A percentile compares a stretch with the other conserved stretches of the same genome.
Evolutionary conservation across 2,113 vertebrate genomes (phyloP).

Genomic region (Puffinus mauretanicus): DNA sequence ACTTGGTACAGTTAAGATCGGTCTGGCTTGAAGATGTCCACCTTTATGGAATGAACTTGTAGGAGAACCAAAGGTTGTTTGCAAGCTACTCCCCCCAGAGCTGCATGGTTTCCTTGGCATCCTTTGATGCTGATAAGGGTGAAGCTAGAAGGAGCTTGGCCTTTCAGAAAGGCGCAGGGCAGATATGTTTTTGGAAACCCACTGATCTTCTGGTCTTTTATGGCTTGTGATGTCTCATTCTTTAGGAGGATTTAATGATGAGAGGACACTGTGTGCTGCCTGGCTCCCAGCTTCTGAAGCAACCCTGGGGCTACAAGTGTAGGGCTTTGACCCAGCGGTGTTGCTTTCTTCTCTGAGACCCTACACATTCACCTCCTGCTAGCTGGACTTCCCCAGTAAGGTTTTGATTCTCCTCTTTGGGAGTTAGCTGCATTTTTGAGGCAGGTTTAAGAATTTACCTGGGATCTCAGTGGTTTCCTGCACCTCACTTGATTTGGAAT

Average conservation of each 20-base stretch:
- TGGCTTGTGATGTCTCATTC: background rate
- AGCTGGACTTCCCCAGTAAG: background rate
- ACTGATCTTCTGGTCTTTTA: background rate
- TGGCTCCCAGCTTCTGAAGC: background rate
- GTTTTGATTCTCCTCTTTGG: background rate
- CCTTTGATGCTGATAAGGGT: background rate
- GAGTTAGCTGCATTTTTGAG: background rate
- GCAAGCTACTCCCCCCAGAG: background rate
- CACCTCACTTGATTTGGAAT: background rate
- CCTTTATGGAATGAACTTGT: background rate
- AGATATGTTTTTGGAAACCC: background rate
- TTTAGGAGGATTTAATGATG: background rate
- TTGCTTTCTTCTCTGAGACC: background rate
- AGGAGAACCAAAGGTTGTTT: background rate
- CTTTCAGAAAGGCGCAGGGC: background rate
- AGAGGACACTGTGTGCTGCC: background rate
- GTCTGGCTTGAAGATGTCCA: background rate
- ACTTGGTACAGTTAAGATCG: rapidly evolving
- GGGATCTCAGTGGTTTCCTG: conserved; percentile 21
- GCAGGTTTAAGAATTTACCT: conserved; percentile 67
- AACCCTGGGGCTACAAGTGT: background rate
- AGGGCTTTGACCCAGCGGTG: background rate
- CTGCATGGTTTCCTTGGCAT: background rate
- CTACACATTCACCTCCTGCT: background rate
- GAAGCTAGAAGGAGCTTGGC: background rate